phyloP scores from a whole-genome alignment of 2,113 vertebrate species.

The Anoura caudifer region DNA sequence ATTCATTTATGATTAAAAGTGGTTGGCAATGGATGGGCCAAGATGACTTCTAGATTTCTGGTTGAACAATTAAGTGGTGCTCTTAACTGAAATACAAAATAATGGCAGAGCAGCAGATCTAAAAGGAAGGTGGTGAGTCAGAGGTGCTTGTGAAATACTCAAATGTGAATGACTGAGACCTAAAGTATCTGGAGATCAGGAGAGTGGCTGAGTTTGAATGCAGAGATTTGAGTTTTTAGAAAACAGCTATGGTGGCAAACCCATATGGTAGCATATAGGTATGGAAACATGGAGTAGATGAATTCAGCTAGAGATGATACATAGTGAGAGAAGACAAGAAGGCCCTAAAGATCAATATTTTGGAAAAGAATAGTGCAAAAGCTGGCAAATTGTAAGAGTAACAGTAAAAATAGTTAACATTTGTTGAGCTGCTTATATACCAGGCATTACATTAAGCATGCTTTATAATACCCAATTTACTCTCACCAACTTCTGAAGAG shows the following conservation, averaged over 20 bases:
- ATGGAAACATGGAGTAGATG: not conserved
- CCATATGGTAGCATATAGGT: not conserved
- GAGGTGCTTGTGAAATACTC: not conserved
- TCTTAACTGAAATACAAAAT: conserved; percentile 23
- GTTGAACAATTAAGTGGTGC: not conserved
- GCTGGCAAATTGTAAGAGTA: not conserved
- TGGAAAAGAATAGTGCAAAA: not conserved
- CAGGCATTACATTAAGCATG: not conserved
- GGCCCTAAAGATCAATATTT: not conserved
- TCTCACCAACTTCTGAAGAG: not conserved
- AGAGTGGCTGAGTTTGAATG: not conserved
- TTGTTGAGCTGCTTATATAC: not conserved
- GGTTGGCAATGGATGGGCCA: not conserved
- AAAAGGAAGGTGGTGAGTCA: not conserved
- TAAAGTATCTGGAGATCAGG: not conserved
- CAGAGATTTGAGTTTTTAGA: not conserved
- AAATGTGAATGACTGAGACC: not conserved
- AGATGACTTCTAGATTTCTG: not conserved
- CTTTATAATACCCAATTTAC: not conserved
- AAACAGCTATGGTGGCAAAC: not conserved
- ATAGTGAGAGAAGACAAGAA: not conserved
- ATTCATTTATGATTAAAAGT: not conserved
- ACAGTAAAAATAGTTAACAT: not conserved
- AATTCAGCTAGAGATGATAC: not conserved
- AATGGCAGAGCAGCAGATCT: not conserved